A percentile compares a stretch with the other conserved stretches of the same genome.
Conservation (phyloP, 2,113 vertebrate genomes). For the Origma solitaria region DNA sequence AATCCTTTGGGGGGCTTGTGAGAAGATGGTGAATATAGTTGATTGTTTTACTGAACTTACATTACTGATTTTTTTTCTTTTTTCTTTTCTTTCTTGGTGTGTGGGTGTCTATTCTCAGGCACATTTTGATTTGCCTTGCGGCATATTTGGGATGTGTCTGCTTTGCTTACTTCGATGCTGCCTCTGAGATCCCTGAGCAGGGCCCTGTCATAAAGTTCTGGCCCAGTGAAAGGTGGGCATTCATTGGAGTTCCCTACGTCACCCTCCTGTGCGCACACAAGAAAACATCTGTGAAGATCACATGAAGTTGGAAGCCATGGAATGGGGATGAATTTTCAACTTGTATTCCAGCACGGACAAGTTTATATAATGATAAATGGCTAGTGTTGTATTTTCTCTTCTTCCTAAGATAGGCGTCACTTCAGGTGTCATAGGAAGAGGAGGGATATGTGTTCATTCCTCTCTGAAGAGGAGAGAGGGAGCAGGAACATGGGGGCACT, state of each 20-base stretch:
- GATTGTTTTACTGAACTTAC: neutral
- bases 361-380: neutral
- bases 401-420: neutral
- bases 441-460: neutral
- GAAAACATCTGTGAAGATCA: constrained; percentile 89
- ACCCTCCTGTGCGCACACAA: constrained; percentile 87
- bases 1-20: fast-evolving
- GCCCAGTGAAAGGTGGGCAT: constrained; percentile 97
- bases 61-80: neutral
- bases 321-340: neutral
- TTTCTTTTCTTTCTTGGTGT: too few relatives aligned
- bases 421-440: neutral
- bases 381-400: neutral
- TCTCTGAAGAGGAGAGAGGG: neutral
- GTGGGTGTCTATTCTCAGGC: constrained; percentile 71
- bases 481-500: neutral
- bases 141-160: constrained; percentile 96
- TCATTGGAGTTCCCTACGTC: constrained; percentile 93
- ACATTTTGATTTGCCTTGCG: constrained; percentile 93
- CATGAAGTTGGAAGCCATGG: constrained; percentile 67
- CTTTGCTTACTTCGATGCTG: constrained; percentile 95
- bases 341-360: neutral
- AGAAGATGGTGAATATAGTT: neutral
- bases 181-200: constrained; percentile 91
- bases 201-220: constrained; percentile 96